Conservation (phyloP, 2,888 invertebrate species). For the Oscheius sp. region DNA sequence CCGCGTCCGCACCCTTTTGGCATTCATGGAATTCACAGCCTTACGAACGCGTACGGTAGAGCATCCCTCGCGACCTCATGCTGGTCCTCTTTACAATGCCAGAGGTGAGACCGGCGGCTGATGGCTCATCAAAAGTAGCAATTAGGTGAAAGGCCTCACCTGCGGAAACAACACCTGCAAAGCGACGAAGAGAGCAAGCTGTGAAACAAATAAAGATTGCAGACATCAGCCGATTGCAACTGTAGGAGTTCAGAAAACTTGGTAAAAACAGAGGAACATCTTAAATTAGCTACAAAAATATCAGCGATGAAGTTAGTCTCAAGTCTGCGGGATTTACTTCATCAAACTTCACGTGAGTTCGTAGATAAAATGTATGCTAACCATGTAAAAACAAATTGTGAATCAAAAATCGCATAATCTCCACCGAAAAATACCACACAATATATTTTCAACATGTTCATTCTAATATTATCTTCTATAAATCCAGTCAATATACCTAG, state of each 20-base stretch:
- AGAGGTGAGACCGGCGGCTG: slow-evolving; percentile 22
- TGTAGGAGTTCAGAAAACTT: slow-evolving; percentile 9
- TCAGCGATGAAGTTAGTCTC: slow-evolving; percentile 25
- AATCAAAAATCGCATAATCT: too few relatives aligned
- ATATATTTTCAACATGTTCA: too few relatives aligned
- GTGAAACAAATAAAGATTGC: background rate
- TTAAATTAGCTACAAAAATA: slow-evolving; percentile 19
- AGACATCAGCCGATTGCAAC: slow-evolving; percentile 11
- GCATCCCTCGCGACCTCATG: too few relatives aligned
- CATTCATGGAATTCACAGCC: slow-evolving; percentile 13
- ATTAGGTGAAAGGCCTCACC: slow-evolving; percentile 18
- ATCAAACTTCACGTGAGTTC: slow-evolving; percentile 20
- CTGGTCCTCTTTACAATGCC: background rate
- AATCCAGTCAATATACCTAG: too few relatives aligned
- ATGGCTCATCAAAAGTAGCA: slow-evolving; percentile 11
- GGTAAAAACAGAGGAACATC: slow-evolving; percentile 5
- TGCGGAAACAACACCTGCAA: slow-evolving; percentile 21
- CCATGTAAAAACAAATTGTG: too few relatives aligned
- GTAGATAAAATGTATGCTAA: too few relatives aligned
- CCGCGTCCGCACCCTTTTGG: slow-evolving; percentile 12
- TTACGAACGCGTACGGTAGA: background rate
- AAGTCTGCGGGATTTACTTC: slow-evolving; percentile 17
- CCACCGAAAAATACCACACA: too few relatives aligned
- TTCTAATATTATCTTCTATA: too few relatives aligned
- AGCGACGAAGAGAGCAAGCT: background rate